phyloP scores from a whole-genome alignment of 2,113 vertebrate species.

The Theropithecus gelada region DNA sequence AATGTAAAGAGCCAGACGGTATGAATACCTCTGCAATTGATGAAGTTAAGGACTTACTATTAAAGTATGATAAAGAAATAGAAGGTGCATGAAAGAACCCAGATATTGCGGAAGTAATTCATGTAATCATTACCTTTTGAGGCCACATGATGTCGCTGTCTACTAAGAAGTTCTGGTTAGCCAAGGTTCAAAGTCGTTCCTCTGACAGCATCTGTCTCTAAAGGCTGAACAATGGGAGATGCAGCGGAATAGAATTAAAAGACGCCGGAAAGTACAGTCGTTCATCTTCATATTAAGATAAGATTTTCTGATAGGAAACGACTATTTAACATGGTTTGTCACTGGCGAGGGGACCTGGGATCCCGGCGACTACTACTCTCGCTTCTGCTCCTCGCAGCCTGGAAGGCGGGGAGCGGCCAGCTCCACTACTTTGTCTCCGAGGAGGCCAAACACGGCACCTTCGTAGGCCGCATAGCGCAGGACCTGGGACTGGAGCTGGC shows the following conservation, averaged over 20 bases:
- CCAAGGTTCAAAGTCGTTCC: background rate
- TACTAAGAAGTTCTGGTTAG: conserved; percentile 7
- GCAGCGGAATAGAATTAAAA: background rate
- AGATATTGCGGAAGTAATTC: background rate
- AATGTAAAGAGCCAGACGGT: background rate
- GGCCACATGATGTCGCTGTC: conserved; percentile 69
- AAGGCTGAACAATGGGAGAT: background rate
- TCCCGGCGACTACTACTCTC: background rate
- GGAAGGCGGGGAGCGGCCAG: conserved; percentile 49
- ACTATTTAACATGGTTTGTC: conserved; percentile 80
- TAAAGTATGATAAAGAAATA: background rate
- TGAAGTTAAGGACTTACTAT: background rate
- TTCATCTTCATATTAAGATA: background rate
- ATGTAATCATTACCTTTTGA: conserved; percentile 33
- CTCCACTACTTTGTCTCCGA: conserved; percentile 82
- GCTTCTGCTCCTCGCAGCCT: conserved; percentile 30
- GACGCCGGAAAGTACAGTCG: background rate
- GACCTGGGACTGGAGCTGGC: background rate
- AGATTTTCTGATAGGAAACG: conserved; percentile 53
- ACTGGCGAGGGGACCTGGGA: background rate
- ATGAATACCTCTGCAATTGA: background rate
- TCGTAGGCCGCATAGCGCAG: conserved; percentile 84
- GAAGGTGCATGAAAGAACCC: background rate
- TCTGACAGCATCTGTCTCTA: background rate
- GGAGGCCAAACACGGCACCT: conserved; percentile 86